Percentiles rank a stretch among this genome's conserved stretches.
These are phyloP conservation scores for Scylla paramamosain DNA, from an alignment of 1,140 invertebrate genomes.

Conservation along the genomic window DNA sequence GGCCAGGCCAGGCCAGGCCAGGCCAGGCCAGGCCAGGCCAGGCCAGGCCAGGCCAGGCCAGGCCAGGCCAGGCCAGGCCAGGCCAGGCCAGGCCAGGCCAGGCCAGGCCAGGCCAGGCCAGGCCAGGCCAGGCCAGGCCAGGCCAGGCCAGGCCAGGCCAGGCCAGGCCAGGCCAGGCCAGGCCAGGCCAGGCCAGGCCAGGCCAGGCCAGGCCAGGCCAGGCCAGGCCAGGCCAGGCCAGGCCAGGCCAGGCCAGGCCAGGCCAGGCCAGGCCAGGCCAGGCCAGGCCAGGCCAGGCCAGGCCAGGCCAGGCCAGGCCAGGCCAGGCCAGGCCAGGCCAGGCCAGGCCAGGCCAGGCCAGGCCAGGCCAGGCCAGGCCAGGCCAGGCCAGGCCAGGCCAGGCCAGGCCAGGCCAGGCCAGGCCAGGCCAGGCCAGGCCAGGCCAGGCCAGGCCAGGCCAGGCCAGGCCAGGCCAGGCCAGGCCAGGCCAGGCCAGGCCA, in stretches of 20 bases:
- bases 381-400: not conserved
- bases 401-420: slow-evolving; percentile 32
- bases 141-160: slow-evolving; percentile 69
- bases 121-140: slow-evolving; percentile 64
- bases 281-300: not conserved
- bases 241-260: slow-evolving; percentile 75
- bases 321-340: slow-evolving; percentile 72
- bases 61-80: not conserved
- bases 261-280: slow-evolving; percentile 74
- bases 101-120: slow-evolving; percentile 46
- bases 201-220: slow-evolving; percentile 46
- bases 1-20: slow-evolving; percentile 65
- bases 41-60: not conserved
- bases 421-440: slow-evolving; percentile 17
- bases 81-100: not conserved
- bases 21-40: slow-evolving; percentile 39
- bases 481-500: slow-evolving; percentile 75
- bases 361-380: slow-evolving; percentile 58
- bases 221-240: slow-evolving; percentile 48
- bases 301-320: slow-evolving; percentile 74
- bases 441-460: slow-evolving; percentile 53
- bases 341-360: slow-evolving; percentile 75
- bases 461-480: slow-evolving; percentile 66
- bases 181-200: slow-evolving; percentile 50
- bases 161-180: slow-evolving; percentile 74